Base-by-base conservation (phyloP, 2,888 invertebrate species). In the Heliconius aoede region DNA sequence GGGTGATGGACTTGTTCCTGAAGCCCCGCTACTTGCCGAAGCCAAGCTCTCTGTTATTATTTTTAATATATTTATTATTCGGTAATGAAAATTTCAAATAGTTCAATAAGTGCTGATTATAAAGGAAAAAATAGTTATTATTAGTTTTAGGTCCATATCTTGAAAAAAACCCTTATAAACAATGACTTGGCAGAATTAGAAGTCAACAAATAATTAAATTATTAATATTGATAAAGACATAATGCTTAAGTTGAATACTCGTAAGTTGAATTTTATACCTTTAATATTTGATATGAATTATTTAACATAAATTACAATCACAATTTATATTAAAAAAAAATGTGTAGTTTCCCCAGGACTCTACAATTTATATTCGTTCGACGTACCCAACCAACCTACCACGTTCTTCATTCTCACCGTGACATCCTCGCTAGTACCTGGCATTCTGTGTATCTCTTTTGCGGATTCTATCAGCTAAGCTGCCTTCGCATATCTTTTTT, bases 21-120 rank as follows among this genome's bases (percentile, higher is more conserved):
- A 94, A 13, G 94, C 93, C 13, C 86, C 86, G 79, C 94, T 93
- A 21, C 92, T 90, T n/a, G 91, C 91, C 74, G 93, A 93, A 24
- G 90, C 86, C 65, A 91, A 84, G 3, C 89, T 85, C 18, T 87
- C 91, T 91, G 85, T 83, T 83, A 75, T 77, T 80, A 78, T 77
- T 74, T 68, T 72, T 65, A 76, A 65, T 15, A 76, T 24, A 26
- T 9, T 26, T 15, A 32, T 21, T 24, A 24, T 5, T 15, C 1
- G 21, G 5, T 46, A 68, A 46, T 18, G 9, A 1, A 36, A 68
- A 68, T 13, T 15, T 24, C 13, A 15, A 60, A 24, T 24, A 60
- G 11, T 32, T 55, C 1, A 58, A 58, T 30, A n/a, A n/a, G 18
- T 32, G 28, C n/a, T 7, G 30, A n/a, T 7, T 30, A 55, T 67